Evolutionary conservation across 92 coral and sea anemone genomes (phyloP), one percentile per base, ranked within the genome.

Genomic region (Umimayanthus chanpuru): DNA sequence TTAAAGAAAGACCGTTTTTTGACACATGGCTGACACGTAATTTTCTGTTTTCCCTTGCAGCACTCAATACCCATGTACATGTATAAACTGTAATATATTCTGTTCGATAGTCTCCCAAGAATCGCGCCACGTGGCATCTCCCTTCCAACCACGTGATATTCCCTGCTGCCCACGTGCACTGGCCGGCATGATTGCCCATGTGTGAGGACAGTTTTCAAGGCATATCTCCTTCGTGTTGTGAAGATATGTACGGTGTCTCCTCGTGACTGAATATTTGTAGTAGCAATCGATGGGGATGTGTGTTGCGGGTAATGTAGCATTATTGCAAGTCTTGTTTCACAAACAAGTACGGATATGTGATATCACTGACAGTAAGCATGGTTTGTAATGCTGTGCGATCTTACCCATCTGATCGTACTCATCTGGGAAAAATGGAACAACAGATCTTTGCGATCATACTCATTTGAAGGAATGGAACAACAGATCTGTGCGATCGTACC

Each of bases 11-110:
- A 8, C 39, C 20, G 14, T 58, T 5, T 2, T 12, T 79, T 44
- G n/a, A 12, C n/a, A 18, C 0, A 9, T 1, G 12, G 38, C 4
- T 58, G 28, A 36, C 20, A 10, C 47, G 58, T 5, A 20, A 8
- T 18, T 38, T 6, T 56, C 55, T 20, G 71, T 36, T 61, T 9
- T 61, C n/a, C 44, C 50, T 81, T 81, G 82, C 85, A 81, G 85
- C 26, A 56, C 53, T 38, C 85, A 18, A 32, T 36, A 5, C 30
- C 23, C 29, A 11, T 30, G 70, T 9, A 61, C 47, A 61, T 66
- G 26, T 30, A 81, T 65, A 81, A 56, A 56, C 73, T 81, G 74
- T 80, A 80, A 81, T 64, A 81, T 81, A 81, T 81, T 58, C 47
- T 73, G 11, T 3, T 25, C 9, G 49, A 15, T 64, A 25, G 29